Percentiles rank a stretch among this genome's conserved stretches.
These are phyloP conservation scores for Quiscalus mexicanus DNA, from an alignment of 2,113 vertebrate species.

Conservation along the genomic window DNA sequence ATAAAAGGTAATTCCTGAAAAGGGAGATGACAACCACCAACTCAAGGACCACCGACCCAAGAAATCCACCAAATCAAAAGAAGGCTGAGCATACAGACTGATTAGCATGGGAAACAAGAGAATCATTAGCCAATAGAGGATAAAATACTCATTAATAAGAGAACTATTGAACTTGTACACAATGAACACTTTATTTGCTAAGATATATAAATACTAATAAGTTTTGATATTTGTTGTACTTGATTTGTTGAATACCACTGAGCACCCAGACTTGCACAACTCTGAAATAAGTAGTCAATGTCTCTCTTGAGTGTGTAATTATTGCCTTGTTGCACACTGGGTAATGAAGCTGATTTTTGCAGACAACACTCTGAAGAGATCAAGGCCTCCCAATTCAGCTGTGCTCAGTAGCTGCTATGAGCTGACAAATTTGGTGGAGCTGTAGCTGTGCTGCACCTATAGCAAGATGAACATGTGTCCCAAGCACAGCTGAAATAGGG, in stretches of 20 bases:
- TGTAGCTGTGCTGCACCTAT: fast-evolving
- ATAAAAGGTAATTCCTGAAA: not conserved
- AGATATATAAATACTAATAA: not conserved
- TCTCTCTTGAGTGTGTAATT: not conserved
- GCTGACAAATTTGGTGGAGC: too few species aligned
- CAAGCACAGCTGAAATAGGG: fast-evolving
- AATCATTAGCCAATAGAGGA: not conserved
- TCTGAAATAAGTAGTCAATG: not conserved
- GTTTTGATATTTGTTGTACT: not conserved
- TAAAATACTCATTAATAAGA: not conserved
- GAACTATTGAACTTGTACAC: not conserved
- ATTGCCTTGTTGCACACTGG: not conserved
- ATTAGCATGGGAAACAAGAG: not conserved
- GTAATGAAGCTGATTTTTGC: not conserved
- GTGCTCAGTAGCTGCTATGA: not conserved
- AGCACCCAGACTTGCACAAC: not conserved
- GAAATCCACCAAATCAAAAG: not conserved
- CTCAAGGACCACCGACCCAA: not conserved
- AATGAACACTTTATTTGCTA: not conserved
- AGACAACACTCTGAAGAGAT: not conserved
- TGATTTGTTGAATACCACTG: not conserved
- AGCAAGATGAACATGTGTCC: fast-evolving
- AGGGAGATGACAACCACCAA: not conserved
- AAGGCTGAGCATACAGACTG: not conserved
- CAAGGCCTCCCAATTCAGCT: not conserved